Evolutionary conservation across 2,888 invertebrate species (phyloP).

Genomic region (Heliconius erato): DNA sequence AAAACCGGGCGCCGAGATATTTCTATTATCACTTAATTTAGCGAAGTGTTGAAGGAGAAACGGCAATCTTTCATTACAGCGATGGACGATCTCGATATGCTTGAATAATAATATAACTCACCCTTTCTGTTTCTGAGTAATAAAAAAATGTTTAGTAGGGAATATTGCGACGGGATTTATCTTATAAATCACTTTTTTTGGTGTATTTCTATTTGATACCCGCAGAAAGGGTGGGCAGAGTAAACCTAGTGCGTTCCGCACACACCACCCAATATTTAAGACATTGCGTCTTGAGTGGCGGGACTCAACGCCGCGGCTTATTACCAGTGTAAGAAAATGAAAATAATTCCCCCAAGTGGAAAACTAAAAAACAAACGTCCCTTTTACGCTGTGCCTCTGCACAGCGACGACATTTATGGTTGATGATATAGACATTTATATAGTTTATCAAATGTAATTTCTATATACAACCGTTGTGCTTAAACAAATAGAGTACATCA

Average conservation of each 20-base stretch:
- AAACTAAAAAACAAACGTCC: too few species aligned
- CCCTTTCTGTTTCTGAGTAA: constrained; percentile 34
- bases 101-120: constrained; percentile 32
- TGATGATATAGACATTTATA: too few species aligned
- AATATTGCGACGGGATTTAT: constrained; percentile 13
- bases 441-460: too few species aligned
- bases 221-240: too few species aligned
- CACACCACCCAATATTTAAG: too few species aligned
- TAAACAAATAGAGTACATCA: too few species aligned
- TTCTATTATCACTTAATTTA: constrained; percentile 49
- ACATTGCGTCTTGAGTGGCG: neutral
- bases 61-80: constrained; percentile 52
- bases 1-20: constrained; percentile 42
- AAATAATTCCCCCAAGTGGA: neutral
- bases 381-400: too few species aligned
- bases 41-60: constrained; percentile 50
- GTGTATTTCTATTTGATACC: too few species aligned
- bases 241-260: too few species aligned
- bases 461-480: too few species aligned
- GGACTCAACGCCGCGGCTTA: neutral
- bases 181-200: neutral
- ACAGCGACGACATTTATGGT: too few species aligned
- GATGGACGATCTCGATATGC: constrained; percentile 47
- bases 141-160: constrained; percentile 28
- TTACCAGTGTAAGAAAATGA: neutral